Conservation (phyloP, 2,797 vertebrate genomes). For the Perdix hodgsoniae region DNA sequence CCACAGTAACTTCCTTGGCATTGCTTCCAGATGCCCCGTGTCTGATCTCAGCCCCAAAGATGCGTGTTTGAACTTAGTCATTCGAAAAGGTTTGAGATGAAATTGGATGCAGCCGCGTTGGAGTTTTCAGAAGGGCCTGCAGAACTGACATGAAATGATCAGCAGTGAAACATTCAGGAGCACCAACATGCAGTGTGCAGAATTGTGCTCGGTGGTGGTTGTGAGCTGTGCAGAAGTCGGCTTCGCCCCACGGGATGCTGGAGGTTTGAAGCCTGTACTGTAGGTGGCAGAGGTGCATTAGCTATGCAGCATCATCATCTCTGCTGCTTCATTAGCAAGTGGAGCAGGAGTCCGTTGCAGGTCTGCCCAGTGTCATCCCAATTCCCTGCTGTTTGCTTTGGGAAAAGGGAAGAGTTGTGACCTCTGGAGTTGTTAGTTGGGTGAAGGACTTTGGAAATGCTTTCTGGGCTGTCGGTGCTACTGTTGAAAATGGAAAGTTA, state of each 20-base stretch:
- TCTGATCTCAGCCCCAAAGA: background rate
- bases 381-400: background rate
- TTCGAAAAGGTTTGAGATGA: background rate
- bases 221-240: background rate
- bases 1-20: background rate
- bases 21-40: background rate
- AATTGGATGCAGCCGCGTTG: background rate
- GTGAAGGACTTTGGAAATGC: background rate
- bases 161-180: background rate
- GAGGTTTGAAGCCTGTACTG: background rate
- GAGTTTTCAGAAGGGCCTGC: background rate
- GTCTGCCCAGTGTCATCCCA: background rate
- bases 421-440: background rate
- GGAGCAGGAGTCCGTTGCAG: background rate
- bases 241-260: background rate
- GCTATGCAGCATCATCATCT: background rate
- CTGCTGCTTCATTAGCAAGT: background rate
- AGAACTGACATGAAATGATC: background rate
- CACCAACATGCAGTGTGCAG: rapidly evolving
- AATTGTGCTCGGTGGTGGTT: background rate
- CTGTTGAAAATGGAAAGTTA: background rate
- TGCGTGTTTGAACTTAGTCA: background rate
- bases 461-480: background rate
- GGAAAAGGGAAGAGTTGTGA: background rate
- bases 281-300: slow-evolving; percentile 62